Evolutionary conservation across 2,888 invertebrate species (phyloP).

Genomic region (Athalia rosae): DNA sequence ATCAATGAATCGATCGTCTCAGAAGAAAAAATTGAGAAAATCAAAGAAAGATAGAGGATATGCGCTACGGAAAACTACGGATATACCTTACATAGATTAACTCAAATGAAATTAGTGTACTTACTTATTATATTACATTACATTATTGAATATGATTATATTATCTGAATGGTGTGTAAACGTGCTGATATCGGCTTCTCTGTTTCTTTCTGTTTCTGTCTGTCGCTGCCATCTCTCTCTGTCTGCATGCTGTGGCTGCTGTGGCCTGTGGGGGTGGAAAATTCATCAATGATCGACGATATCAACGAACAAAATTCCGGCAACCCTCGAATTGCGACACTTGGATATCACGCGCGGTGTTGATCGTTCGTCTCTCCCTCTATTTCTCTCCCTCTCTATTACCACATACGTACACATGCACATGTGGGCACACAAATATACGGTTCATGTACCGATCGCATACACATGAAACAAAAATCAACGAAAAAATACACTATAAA

Average conservation of each 20-base stretch:
- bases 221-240: constrained; percentile 77
- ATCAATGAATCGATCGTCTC: no score
- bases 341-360: constrained; percentile 34
- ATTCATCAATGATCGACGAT: constrained; percentile 47
- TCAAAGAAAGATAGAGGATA: no score
- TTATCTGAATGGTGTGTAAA: constrained; percentile 57
- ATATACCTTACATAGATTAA: no score
- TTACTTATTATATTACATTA: no score
- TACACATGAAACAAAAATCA: not conserved
- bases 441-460: constrained; percentile 3
- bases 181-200: constrained; percentile 74
- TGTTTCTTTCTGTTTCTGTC: constrained; percentile 77
- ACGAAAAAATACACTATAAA: constrained; percentile 47
- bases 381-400: constrained; percentile 14
- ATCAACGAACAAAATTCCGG: constrained; percentile 21
- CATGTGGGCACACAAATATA: no score
- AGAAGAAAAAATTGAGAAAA: no score
- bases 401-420: not conserved
- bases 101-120: no score
- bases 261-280: constrained; percentile 70
- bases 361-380: constrained; percentile 23
- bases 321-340: constrained; percentile 4
- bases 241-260: constrained; percentile 75
- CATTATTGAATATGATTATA: not conserved
- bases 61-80: no score